phyloP scores from a whole-genome alignment of 2,888 invertebrate species.

The Ariolimax columbianus region DNA sequence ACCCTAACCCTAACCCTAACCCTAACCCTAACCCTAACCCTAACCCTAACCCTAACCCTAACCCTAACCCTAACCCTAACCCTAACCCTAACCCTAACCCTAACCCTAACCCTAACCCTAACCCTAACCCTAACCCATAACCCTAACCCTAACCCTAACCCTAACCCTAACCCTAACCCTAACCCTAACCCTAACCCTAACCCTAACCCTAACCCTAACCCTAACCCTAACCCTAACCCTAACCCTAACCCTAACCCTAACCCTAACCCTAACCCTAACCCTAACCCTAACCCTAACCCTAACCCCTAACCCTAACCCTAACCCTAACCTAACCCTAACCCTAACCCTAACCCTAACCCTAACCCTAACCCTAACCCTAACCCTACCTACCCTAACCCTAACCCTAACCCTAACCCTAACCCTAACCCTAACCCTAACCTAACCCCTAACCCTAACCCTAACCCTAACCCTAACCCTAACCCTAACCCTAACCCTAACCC shows the following conservation, averaged over 20 bases:
- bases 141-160: too few species aligned
- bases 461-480: too few species aligned
- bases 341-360: conserved; percentile 37
- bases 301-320: background rate
- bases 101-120: too few species aligned
- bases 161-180: conserved; percentile 60
- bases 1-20: too few species aligned
- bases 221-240: conserved; percentile 26
- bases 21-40: too few species aligned
- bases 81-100: too few species aligned
- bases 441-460: too few species aligned
- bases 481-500: too few species aligned
- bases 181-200: conserved; percentile 50
- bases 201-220: conserved; percentile 48
- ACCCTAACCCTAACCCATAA: too few species aligned
- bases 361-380: conserved; percentile 49
- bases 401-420: conserved; percentile 28
- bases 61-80: too few species aligned
- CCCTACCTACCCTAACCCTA: conserved; percentile 55
- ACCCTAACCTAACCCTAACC: background rate
- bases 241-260: conserved; percentile 8
- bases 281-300: conserved; percentile 43
- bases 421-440: conserved; percentile 49
- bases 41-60: too few species aligned
- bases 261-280: conserved; percentile 32